Base-by-base conservation (phyloP, 2,113 vertebrate genomes). In the Chaetura pelagica region DNA sequence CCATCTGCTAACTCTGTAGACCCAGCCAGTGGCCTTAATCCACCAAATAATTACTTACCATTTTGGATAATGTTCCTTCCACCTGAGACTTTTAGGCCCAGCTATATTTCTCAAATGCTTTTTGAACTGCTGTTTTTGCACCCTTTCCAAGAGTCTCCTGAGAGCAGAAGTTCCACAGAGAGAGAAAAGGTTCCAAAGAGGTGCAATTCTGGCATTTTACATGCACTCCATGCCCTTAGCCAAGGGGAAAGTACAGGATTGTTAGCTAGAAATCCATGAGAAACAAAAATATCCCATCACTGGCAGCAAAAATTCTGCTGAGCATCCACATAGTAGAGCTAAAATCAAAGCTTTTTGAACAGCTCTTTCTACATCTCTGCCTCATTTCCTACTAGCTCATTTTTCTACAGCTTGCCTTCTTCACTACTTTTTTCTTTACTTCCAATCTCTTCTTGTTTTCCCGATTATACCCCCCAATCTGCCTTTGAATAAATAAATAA, bases 1-100 rank as follows among this genome's bases (percentile, higher is more conserved):
- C 90, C 94, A 97, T 98, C 91, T 97, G 97, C 92, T 95, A 87
- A 62, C 44, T 89, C 68, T 52, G 89, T 27, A 96, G 89, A 88
- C 58, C 42, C 75, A 96, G 92, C 85, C 92, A 90, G 73, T 88
- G 87, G 88, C 89, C 92, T 77, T 83, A 77, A 83, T 96, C 81
- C 94, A 93, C 92, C 91, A 95, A 96, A 96, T 94, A 93, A 97
- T 96, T 95, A 92, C 21, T 85, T 96, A 26, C 44, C 15, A 2
- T 93, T 97, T 96, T 96, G 63, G 66, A 87, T 94, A 95, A 85
- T 79, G 54, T 42, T 55, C 72, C 54, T 94, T 96, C 29, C 54
- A 93, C 59, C 62, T 94, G 85, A 90, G 77, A 92, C 67, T 81
- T 79, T 68, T 61, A 87, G 75, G 55, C 57, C 61, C 48, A 57